Evolutionary conservation across 2,888 invertebrate species (phyloP).

Genomic region (Cantharis lateralis): DNA sequence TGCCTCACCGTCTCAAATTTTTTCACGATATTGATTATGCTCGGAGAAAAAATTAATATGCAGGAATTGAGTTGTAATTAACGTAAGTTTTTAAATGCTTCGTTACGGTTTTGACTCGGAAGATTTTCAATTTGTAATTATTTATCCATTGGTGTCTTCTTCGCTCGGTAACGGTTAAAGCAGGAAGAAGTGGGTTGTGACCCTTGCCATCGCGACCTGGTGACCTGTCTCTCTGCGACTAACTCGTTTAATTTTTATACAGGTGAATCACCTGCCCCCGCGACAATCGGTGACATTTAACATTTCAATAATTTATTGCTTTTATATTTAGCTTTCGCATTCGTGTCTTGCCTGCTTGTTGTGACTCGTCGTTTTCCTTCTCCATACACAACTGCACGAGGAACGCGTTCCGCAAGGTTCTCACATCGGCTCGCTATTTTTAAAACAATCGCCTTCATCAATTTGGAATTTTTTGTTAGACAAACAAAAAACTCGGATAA

Average conservation of each 20-base stretch:
- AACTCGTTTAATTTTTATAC: conserved; percentile 24
- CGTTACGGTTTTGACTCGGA: not conserved
- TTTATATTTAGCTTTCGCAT: conserved; percentile 23
- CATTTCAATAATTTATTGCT: conserved; percentile 27
- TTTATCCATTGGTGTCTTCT: conserved; percentile 26
- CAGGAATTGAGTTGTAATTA: not conserved
- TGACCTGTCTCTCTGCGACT: conserved; percentile 27
- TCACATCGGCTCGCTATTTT: not conserved
- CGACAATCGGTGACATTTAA: conserved; percentile 17
- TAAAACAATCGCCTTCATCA: not conserved
- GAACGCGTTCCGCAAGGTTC: not conserved
- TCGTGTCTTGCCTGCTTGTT: not conserved
- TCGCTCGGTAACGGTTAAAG: conserved; percentile 19
- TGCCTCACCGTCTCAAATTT: not conserved
- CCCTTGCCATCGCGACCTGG: conserved; percentile 26
- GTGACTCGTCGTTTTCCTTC: not conserved
- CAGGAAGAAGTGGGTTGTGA: conserved; percentile 29
- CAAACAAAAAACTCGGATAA: not conserved
- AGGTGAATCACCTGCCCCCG: conserved; percentile 29
- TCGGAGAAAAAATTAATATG: not conserved
- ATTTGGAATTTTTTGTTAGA: not conserved
- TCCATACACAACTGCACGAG: not conserved
- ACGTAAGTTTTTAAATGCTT: not conserved
- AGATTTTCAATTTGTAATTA: conserved; percentile 1
- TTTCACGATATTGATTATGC: not conserved